phyloP scores from a whole-genome alignment of 1,140 invertebrate genomes.

The Zophobas morio region DNA sequence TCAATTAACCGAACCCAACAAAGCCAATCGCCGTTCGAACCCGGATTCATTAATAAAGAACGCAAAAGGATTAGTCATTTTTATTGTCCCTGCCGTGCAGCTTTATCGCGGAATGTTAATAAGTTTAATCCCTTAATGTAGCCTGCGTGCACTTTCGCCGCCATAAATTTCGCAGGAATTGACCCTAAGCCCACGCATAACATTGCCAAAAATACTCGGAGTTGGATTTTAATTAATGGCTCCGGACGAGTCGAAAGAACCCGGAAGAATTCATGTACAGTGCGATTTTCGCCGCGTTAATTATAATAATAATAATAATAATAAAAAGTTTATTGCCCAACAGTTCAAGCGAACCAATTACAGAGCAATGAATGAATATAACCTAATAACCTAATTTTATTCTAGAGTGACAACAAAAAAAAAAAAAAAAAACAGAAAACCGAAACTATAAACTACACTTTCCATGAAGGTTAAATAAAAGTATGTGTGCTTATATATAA shows the following conservation, averaged over 20 bases:
- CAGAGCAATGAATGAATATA: too few species aligned
- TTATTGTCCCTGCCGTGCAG: neutral
- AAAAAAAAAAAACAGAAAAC: too few species aligned
- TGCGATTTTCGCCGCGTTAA: too few species aligned
- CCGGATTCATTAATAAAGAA: slow-evolving; percentile 6
- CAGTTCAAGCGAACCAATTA: too few species aligned
- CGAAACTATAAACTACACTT: too few species aligned
- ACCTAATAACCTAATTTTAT: too few species aligned
- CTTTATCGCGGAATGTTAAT: slow-evolving; percentile 31
- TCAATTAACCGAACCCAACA: slow-evolving; percentile 7
- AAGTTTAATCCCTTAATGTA: slow-evolving; percentile 34
- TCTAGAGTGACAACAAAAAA: too few species aligned
- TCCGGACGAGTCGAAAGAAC: slow-evolving; percentile 1
- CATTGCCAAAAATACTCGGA: slow-evolving; percentile 21
- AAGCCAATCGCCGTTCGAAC: slow-evolving; percentile 8
- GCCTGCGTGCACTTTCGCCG: slow-evolving; percentile 3
- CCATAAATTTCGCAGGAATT: slow-evolving; percentile 7
- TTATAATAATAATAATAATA: too few species aligned
- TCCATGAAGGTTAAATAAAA: too few species aligned
- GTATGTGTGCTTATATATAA: too few species aligned
- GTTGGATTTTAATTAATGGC: slow-evolving; percentile 28
- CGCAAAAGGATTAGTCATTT: slow-evolving; percentile 31
- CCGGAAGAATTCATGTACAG: neutral
- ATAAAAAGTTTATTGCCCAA: too few species aligned
- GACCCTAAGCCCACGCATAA: neutral